phyloP scores from a whole-genome alignment of 2,888 invertebrate genomes.

The Neoitamus cyanurus region DNA sequence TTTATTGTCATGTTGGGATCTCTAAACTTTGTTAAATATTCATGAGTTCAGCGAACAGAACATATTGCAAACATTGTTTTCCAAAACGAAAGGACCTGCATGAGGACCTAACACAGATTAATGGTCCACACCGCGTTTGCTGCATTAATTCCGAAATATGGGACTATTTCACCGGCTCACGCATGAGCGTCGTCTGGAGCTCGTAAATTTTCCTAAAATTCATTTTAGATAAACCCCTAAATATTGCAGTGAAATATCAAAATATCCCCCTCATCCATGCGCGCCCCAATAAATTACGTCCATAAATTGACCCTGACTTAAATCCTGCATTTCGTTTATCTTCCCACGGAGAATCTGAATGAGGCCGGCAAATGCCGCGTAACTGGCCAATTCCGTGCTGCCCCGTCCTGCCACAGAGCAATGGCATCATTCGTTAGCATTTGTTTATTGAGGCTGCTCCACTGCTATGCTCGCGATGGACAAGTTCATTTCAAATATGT shows the following conservation, averaged over 20 bases:
- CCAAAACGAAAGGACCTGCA: background rate
- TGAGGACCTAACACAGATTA: background rate
- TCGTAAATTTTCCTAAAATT: background rate
- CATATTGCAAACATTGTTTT: background rate
- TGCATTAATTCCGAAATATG: background rate
- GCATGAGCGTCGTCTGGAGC: background rate
- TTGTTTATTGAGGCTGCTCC: background rate
- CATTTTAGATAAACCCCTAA: background rate
- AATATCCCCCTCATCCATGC: background rate
- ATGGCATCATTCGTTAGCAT: background rate
- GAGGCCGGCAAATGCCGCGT: background rate
- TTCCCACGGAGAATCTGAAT: background rate
- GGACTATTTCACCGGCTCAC: background rate
- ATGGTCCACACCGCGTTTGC: background rate
- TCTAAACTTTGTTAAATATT: background rate
- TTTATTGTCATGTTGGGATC: background rate
- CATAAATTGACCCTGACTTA: conserved; percentile 1
- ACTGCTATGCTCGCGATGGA: background rate
- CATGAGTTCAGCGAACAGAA: background rate
- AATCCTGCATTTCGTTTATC: background rate
- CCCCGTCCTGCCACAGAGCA: background rate
- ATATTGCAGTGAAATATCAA: background rate
- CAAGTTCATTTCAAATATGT: conserved; percentile 1
- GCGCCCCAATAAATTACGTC: background rate
- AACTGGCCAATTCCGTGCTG: background rate